These are phyloP conservation scores for Linurgus olivaceus DNA, from an alignment of 2,797 vertebrate genomes.

Conservation along the genomic window DNA sequence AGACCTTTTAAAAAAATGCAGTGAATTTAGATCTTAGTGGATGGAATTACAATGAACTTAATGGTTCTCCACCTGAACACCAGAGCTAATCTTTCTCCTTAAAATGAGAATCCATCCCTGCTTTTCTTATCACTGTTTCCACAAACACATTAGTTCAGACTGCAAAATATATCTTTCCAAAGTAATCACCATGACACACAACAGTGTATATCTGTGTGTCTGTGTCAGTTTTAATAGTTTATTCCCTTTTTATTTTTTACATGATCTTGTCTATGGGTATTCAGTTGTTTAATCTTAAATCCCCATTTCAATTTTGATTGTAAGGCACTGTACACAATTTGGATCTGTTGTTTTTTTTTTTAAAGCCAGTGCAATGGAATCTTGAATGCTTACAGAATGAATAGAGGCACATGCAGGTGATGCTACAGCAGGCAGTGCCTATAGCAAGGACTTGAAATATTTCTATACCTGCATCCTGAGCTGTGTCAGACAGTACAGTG, in stretches of 20 bases:
- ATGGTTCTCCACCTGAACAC: neutral
- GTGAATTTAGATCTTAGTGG: neutral
- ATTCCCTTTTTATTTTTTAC: neutral
- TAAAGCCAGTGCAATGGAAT: neutral
- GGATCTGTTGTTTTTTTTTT: neutral
- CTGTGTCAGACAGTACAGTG: neutral
- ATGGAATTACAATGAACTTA: conserved; percentile 28
- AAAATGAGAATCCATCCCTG: neutral
- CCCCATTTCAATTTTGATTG: neutral
- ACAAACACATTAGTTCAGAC: neutral
- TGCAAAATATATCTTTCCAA: neutral
- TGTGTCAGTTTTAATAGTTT: neutral
- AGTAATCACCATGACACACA: neutral
- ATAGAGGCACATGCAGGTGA: neutral
- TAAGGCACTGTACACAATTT: neutral
- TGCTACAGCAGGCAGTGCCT: neutral
- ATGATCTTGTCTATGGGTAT: neutral
- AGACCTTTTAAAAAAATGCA: neutral
- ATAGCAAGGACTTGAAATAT: neutral
- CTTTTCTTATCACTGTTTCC: neutral
- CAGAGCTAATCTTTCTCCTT: neutral
- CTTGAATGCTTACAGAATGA: neutral
- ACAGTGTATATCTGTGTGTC: neutral
- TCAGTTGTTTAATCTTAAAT: neutral
- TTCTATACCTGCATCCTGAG: no score